Evolutionary conservation across 2,888 invertebrate species (phyloP), one percentile per base, ranked within the genome.

Genomic region (Melanotus villosus): DNA sequence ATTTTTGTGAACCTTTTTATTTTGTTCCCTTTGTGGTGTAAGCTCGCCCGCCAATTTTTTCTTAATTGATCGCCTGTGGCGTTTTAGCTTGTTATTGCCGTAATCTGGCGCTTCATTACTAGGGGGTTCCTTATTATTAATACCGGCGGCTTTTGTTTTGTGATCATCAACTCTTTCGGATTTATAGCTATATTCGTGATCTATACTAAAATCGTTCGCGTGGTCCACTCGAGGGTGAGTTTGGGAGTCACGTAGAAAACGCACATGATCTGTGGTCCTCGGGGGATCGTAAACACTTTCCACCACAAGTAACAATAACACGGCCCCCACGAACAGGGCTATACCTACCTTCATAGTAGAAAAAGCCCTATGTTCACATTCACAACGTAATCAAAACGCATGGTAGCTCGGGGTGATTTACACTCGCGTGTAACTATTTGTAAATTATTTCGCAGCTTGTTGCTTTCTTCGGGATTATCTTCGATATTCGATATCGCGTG

Each of bases 51-150:
- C 63, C 52, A 63, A 52, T 63, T 62, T 68, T 62, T 68, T 63
- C 26, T 52, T 68, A 60, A 69, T 69, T 43, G 65, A 54, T 14
- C 69, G 65, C 69, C 36, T 60, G 60, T 6, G 56, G 60, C 69
- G 69, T 32, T 59, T 65, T 12, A 56, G 59, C 57, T 38, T 54
- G 50, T 64, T 50, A 54, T 58, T 59, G 54, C 45, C 16, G 41
- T 63, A 50, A 64, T 64, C 14, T 21, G 38, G 47, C 45, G 47
- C 62, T 54, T 63, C 56, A 67, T 66, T 58, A 65, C 32, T 41
- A 16, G 43, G 19, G 19, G 34, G 34, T 43, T 47, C 50, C 47
- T 58, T 50, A 50, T 58, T 50, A 65, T 58, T 43, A 45, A 36
- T 52, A 32, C 18, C 59, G 65, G 36, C 34, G 23, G 10, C 38